Percentiles rank a stretch among this genome's conserved stretches.
phyloP scores from a whole-genome alignment of 2,113 vertebrate species.

The Egretta garzetta region DNA sequence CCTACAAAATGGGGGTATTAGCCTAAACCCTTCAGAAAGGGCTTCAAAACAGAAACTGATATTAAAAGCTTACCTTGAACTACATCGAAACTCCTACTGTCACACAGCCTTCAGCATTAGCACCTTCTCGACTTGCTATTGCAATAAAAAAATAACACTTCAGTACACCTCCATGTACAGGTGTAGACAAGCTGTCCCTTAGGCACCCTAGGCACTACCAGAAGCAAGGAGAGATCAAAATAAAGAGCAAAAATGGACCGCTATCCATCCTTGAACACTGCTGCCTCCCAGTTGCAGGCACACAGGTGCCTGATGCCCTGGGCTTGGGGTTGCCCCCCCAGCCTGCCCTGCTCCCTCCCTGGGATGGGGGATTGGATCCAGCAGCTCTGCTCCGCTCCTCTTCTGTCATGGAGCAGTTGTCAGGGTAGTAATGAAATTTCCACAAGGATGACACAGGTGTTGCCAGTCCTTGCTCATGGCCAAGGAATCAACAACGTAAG shows the following conservation, averaged over 20 bases:
- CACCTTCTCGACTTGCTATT: neutral
- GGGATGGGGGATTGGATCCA: neutral
- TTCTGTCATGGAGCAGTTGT: neutral
- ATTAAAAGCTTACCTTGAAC: neutral
- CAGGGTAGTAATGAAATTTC: neutral
- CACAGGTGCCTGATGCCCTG: neutral
- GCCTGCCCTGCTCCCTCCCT: neutral
- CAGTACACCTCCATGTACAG: neutral
- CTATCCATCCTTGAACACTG: neutral
- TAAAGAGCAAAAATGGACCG: neutral
- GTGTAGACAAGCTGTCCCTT: neutral
- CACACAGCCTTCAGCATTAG: neutral
- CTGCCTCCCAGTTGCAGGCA: neutral
- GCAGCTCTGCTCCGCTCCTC: neutral
- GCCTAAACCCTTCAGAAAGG: neutral
- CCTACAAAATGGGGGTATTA: neutral
- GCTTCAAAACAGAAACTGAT: neutral
- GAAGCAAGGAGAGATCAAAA: neutral
- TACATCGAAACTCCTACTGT: neutral
- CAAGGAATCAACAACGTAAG: neutral
- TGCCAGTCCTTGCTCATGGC: neutral
- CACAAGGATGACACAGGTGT: fast-evolving
- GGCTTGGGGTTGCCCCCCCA: neutral
- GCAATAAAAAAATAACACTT: neutral
- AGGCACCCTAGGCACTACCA: neutral